A percentile compares a stretch with the other conserved stretches of the same genome.
Evolutionary conservation across 1,140 invertebrate species (phyloP).

Genomic region (Aphelinus certus): DNA sequence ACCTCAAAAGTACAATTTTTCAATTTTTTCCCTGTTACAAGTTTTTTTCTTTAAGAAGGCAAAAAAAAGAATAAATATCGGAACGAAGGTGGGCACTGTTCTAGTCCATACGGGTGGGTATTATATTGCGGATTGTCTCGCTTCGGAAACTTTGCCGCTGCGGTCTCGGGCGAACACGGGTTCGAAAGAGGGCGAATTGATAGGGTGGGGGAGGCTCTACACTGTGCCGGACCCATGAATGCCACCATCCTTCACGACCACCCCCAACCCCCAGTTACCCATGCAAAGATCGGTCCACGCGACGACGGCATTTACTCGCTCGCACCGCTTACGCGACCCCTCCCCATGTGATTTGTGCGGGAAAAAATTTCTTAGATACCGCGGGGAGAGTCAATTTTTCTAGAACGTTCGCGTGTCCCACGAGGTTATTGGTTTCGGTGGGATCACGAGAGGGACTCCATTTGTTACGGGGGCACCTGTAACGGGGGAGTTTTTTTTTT

Average conservation of each 20-base stretch:
- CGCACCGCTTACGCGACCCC: neutral
- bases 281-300: constrained; percentile 51
- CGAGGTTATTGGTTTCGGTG: too few relatives aligned
- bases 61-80: neutral
- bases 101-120: constrained; percentile 46
- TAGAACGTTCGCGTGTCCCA: too few relatives aligned
- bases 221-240: constrained; percentile 50
- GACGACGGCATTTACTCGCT: constrained; percentile 12
- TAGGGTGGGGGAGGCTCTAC: constrained; percentile 33
- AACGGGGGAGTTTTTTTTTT: too few relatives aligned
- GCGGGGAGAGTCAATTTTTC: too few relatives aligned
- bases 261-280: constrained; percentile 29
- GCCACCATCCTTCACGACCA: constrained; percentile 58
- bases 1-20: too few relatives aligned
- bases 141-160: constrained; percentile 60
- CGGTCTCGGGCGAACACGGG: constrained; percentile 42
- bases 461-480: too few relatives aligned
- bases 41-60: neutral
- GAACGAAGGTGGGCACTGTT: neutral
- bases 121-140: constrained; percentile 61
- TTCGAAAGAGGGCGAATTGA: constrained; percentile 39
- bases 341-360: neutral
- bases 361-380: constrained; percentile 21
- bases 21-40: too few relatives aligned
- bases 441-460: too few relatives aligned